phyloP scores from a whole-genome alignment of 2,888 invertebrate species.

The Sphaeridia pumilis region DNA sequence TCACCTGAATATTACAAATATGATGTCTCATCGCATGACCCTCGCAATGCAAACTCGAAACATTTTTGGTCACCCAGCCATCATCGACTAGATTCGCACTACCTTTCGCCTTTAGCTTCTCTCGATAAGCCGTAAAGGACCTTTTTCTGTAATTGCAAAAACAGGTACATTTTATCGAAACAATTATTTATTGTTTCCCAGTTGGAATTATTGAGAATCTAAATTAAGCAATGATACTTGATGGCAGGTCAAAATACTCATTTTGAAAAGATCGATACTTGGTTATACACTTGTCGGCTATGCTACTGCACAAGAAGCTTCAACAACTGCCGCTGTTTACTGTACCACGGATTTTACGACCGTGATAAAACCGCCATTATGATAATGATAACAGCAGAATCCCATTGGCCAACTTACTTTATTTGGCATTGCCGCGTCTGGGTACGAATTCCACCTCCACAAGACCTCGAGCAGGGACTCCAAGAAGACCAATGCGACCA shows the following conservation, averaged over 20 bases:
- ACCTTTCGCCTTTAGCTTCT: slow-evolving; percentile 15
- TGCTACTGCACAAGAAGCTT: too few relatives aligned
- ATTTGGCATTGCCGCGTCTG: slow-evolving; percentile 24
- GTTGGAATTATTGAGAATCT: too few relatives aligned
- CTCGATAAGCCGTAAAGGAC: not conserved
- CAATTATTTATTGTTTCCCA: too few relatives aligned
- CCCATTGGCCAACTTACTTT: slow-evolving; percentile 19
- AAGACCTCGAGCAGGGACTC: slow-evolving; percentile 21
- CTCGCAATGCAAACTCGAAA: slow-evolving; percentile 48
- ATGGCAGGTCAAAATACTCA: too few relatives aligned
- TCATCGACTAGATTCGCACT: slow-evolving; percentile 24
- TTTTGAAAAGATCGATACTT: too few relatives aligned
- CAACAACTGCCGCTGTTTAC: too few relatives aligned
- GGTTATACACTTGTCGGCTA: too few relatives aligned
- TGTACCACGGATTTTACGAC: too few relatives aligned
- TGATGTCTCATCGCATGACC: slow-evolving; percentile 65
- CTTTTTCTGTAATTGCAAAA: slow-evolving; percentile 2
- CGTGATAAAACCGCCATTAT: too few relatives aligned
- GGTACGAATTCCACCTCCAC: slow-evolving; percentile 23
- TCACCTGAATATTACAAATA: slow-evolving; percentile 67
- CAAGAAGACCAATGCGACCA: slow-evolving; percentile 23
- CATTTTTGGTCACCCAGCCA: slow-evolving; percentile 30
- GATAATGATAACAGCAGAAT: too few relatives aligned
- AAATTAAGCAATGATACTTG: too few relatives aligned
- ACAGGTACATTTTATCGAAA: not conserved